These are phyloP conservation scores for Brenthis ino DNA, from an alignment of 2,888 invertebrate species.

Conservation along the genomic window DNA sequence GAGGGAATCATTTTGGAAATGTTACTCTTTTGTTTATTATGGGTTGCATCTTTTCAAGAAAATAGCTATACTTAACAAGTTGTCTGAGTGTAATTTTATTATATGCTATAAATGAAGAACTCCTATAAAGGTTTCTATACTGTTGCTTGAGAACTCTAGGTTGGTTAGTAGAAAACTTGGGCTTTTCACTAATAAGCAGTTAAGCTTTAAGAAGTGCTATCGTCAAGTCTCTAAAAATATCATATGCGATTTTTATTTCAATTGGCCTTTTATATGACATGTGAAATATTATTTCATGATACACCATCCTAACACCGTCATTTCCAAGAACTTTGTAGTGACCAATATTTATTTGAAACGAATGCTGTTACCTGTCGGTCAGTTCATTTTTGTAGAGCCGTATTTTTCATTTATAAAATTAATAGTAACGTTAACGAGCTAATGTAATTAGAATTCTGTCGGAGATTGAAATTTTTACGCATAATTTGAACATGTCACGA, in stretches of 20 bases:
- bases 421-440: conserved; percentile 13
- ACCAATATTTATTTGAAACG: conserved; percentile 2
- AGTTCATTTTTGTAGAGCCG: conserved; percentile 8
- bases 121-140: too few species aligned
- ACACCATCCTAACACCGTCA: not conserved
- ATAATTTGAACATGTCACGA: conserved; percentile 44
- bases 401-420: conserved; percentile 8
- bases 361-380: conserved; percentile 12
- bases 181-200: too few species aligned
- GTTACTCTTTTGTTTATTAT: conserved; percentile 20
- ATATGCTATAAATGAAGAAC: not conserved
- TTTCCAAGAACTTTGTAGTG: not conserved
- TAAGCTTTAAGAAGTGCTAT: too few species aligned
- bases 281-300: not conserved
- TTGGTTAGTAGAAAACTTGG: too few species aligned
- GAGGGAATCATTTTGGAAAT: conserved; percentile 16
- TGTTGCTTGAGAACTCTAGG: too few species aligned
- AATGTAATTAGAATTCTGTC: conserved; percentile 40
- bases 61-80: not conserved
- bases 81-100: conserved; percentile 12
- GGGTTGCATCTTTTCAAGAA: conserved; percentile 1
- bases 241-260: too few species aligned
- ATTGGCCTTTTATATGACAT: too few species aligned
- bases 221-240: too few species aligned
- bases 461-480: conserved; percentile 44